Percentiles rank a stretch among this genome's conserved stretches.
Conservation (phyloP, 2,888 invertebrate species). For the Hermaeophaga mercurialis region DNA sequence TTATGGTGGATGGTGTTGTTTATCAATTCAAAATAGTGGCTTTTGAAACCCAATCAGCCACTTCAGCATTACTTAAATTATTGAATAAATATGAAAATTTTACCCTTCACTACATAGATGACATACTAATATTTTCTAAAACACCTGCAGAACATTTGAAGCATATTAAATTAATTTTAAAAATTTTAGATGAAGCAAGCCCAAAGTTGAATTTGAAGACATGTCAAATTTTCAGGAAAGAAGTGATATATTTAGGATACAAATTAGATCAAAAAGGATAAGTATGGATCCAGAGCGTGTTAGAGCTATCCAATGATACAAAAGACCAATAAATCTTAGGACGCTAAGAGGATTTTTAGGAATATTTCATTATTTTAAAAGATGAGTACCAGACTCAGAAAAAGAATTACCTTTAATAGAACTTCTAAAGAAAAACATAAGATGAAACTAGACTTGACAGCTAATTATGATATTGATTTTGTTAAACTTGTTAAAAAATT, state of each 20-base stretch:
- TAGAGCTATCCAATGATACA: constrained; percentile 37
- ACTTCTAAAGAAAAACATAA: constrained; percentile 1
- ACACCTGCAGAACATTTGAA: neutral
- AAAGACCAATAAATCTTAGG: constrained; percentile 39
- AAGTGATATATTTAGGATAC: neutral
- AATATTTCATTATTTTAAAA: constrained; percentile 20
- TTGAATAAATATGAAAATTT: too few species aligned
- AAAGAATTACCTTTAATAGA: constrained; percentile 8
- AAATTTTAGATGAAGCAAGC: neutral
- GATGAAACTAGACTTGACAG: too few species aligned
- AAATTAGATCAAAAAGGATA: constrained; percentile 33
- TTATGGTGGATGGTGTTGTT: too few species aligned
- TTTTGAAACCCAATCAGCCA: too few species aligned
- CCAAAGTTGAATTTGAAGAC: neutral
- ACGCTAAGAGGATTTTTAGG: constrained; percentile 46
- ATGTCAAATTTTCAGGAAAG: too few species aligned
- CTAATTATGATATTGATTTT: too few species aligned
- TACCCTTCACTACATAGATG: too few species aligned
- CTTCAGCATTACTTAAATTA: neutral
- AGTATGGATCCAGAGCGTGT: constrained; percentile 39
- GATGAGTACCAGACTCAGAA: constrained; percentile 1
- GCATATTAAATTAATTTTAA: neutral
- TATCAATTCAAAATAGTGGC: too few species aligned
- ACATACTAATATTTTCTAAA: neutral
- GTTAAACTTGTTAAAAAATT: too few species aligned